These are phyloP conservation scores for Rousettus madagascariensis DNA, from an alignment of 2,797 vertebrate species.

Conservation along the genomic window DNA sequence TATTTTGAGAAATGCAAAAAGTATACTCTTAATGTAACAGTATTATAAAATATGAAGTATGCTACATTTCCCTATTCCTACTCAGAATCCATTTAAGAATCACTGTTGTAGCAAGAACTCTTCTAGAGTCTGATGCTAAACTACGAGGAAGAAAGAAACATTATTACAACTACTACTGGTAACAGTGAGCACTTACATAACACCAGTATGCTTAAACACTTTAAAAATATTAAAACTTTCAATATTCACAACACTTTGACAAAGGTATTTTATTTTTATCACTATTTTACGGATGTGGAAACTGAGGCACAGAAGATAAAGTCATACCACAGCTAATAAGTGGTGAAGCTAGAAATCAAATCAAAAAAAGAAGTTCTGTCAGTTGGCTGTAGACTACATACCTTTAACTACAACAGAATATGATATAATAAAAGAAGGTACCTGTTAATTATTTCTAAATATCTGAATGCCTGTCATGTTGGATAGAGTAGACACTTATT, in stretches of 20 bases:
- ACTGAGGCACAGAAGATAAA: background rate
- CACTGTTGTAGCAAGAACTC: constrained; percentile 31
- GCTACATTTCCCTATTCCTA: background rate
- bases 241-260: background rate
- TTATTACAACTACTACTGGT: background rate
- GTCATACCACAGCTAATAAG: background rate
- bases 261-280: background rate
- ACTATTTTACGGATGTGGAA: background rate
- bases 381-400: background rate
- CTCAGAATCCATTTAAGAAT: background rate
- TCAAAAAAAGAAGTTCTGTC: background rate
- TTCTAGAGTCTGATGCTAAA: background rate
- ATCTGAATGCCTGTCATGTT: background rate
- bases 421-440: background rate
- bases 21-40: background rate
- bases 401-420: background rate
- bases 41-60: background rate
- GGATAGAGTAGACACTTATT: background rate
- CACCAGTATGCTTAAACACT: background rate
- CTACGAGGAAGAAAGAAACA: background rate
- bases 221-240: constrained; percentile 24
- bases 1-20: constrained; percentile 50
- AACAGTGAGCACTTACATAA: background rate
- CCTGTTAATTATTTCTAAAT: background rate
- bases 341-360: background rate